A percentile compares a stretch with the other conserved stretches of the same genome.
Evolutionary conservation across 2,113 vertebrate genomes (phyloP).

Genomic region (Muscicapa adusta): DNA sequence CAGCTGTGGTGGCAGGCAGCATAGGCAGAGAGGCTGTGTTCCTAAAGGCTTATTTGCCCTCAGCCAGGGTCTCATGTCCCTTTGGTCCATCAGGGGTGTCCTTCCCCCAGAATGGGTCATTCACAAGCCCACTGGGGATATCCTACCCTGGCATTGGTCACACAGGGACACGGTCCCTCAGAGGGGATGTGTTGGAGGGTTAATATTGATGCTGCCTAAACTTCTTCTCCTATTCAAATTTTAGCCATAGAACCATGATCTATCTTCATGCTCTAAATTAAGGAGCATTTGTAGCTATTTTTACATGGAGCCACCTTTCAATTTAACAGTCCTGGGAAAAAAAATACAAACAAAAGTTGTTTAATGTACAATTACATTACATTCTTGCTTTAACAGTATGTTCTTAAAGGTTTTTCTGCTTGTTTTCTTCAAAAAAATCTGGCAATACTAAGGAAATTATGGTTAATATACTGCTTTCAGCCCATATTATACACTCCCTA

Average conservation of each 20-base stretch:
- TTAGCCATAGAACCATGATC: neutral
- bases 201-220: neutral
- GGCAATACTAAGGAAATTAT: neutral
- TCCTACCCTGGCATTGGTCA: neutral
- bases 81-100: neutral
- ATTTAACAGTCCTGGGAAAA: neutral
- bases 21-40: neutral
- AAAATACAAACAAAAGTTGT: neutral
- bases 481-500: neutral
- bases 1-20: neutral
- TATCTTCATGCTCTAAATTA: neutral
- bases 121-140: neutral
- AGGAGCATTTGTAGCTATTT: neutral
- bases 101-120: neutral
- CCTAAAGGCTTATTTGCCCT: neutral
- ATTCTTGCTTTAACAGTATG: neutral
- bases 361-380: neutral
- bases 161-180: neutral
- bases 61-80: rapidly evolving
- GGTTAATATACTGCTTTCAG: neutral
- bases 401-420: neutral
- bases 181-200: neutral
- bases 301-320: neutral
- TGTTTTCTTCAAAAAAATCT: neutral
- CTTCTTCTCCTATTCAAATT: neutral